A percentile compares a stretch with the other conserved stretches of the same genome.
Evolutionary conservation across 2,113 vertebrate genomes (phyloP).

Genomic region (Rhynchomys soricoides): DNA sequence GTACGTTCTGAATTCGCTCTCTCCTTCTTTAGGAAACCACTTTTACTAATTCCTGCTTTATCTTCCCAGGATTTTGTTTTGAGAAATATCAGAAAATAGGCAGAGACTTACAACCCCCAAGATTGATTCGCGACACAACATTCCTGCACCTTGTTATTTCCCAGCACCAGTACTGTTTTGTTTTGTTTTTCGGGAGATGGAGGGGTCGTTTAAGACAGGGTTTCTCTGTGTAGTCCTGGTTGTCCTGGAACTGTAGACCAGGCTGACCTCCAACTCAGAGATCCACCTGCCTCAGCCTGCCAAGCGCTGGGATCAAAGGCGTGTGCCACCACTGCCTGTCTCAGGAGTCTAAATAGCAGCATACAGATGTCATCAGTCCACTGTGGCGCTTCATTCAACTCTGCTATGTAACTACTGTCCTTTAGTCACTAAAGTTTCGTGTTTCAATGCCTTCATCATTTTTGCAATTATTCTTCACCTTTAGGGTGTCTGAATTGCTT

Average conservation of each 20-base stretch:
- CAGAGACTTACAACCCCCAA: neutral
- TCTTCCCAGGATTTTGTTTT: conserved; percentile 30
- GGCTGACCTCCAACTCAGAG: neutral
- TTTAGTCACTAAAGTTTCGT: neutral
- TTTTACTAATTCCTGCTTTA: conserved; percentile 45
- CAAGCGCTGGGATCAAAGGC: neutral
- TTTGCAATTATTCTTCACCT: neutral
- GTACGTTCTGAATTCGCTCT: neutral
- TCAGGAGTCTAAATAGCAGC: neutral
- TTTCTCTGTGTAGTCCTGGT: too few species aligned
- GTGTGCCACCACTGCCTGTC: neutral
- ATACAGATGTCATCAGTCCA: neutral
- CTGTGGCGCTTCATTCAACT: neutral
- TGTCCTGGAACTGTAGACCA: neutral
- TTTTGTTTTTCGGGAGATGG: neutral
- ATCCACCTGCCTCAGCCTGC: neutral
- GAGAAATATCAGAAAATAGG: conserved; percentile 48
- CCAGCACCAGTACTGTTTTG: neutral
- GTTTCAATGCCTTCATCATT: neutral
- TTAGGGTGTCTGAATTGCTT: conserved; percentile 1
- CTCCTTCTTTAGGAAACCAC: neutral
- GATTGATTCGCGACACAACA: neutral
- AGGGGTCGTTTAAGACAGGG: neutral
- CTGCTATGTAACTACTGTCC: neutral
- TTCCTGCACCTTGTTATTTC: neutral